Evolutionary conservation across 2,888 invertebrate species (phyloP), one percentile per base, ranked within the genome.

Genomic region (Chymomyza fuscimana): DNA sequence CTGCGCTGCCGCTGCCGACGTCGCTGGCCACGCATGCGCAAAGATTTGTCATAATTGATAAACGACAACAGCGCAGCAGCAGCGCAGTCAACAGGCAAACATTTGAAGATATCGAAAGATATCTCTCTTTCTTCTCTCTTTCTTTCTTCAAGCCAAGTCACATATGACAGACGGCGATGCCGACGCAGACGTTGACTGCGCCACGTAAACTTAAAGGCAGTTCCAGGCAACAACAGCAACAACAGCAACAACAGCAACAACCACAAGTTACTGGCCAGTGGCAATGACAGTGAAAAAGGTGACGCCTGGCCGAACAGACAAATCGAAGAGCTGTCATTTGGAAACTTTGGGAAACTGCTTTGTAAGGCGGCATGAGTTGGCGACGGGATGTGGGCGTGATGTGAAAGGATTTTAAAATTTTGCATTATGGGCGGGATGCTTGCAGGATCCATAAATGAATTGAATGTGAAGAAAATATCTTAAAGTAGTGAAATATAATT

Each of bases 41-140:
- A 91, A 91, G 91, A 91, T 91, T 90, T 90, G 90, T 91, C 91
- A 91, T 91, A 91, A 91, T 91, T 91, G 91, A 91, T 91, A 91
- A 90, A 87, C 79, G 86, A 78, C 79, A 79, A 75, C n/a, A 22
- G 12, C 12, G 16, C 65, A 70, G 72, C 77, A 64, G 69, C 70
- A 65, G 62, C 70, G 67, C 63, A 67, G 51, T 59, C 69, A 16
- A 10, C 12, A 51, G 32, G 32, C 32, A 32, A 65, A 64, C 78
- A 74, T 40, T 70, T 65, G 54, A 56, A 58, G 69, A 63, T 65
- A 54, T 54, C 7, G 6, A 15, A 10, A 46, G 12, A 12, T 46
- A 4, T 46, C 12, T 12, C 40, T 46, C 40, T 46, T 46, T 10
- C 40, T 3, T 0, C 40, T 10, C 40, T 46, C 40, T 46, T 46